phyloP scores from a whole-genome alignment of 2,888 invertebrate genomes.

The Platycnemis pennipes region DNA sequence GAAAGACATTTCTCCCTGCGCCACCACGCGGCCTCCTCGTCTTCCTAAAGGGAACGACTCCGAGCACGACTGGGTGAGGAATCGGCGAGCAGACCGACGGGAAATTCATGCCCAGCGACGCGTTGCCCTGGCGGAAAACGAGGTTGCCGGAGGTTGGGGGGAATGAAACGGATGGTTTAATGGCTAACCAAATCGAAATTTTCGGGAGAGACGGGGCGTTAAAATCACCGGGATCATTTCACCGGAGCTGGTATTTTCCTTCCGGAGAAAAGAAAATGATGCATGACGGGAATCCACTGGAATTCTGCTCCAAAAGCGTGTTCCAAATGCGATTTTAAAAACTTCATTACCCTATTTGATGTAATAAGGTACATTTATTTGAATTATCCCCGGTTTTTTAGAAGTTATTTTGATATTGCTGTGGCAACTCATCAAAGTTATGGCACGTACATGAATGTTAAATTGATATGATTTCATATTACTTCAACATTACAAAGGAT shows the following conservation, averaged over 20 bases:
- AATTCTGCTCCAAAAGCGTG: too few species aligned
- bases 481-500: too few species aligned
- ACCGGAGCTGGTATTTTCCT: not conserved
- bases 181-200: conserved; percentile 1
- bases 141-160: not conserved
- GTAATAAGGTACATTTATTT: too few species aligned
- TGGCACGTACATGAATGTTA: too few species aligned
- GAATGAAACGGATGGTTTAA: conserved; percentile 1
- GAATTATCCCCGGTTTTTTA: too few species aligned
- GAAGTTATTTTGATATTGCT: not conserved
- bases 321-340: too few species aligned
- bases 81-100: not conserved
- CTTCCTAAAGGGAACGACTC: not conserved
- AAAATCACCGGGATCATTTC: conserved; percentile 17
- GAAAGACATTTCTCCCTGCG: too few species aligned
- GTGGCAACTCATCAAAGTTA: not conserved
- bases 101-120: not conserved
- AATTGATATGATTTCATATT: too few species aligned
- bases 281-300: too few species aligned
- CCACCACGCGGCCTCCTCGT: not conserved
- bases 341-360: too few species aligned
- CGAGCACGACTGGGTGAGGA: not conserved
- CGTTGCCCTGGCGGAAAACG: not conserved
- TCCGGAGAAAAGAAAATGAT: not conserved
- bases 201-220: conserved; percentile 43